Evolutionary conservation across 1,140 invertebrate species (phyloP).

Genomic region (Batillaria attramentaria): DNA sequence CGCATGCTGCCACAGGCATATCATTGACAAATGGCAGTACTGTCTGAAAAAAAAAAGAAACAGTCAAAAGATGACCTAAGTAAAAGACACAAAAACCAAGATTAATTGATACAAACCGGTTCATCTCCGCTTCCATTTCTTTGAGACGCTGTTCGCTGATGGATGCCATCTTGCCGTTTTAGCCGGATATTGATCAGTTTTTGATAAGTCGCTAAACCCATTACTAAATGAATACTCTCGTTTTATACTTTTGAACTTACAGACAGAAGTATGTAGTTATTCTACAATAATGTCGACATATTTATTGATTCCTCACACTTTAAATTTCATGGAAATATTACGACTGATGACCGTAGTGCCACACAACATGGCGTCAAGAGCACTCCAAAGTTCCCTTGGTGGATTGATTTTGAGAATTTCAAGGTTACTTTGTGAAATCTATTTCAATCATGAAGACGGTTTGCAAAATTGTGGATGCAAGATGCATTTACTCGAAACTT

Average conservation of each 20-base stretch:
- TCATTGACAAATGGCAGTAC: too few relatives aligned
- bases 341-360: not conserved
- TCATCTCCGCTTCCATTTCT: conserved; percentile 88
- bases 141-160: conserved; percentile 55
- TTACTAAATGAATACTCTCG: too few relatives aligned
- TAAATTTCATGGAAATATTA: conserved; percentile 1
- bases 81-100: not conserved
- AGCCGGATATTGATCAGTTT: not conserved
- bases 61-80: not conserved
- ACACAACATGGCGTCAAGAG: conserved; percentile 1
- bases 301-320: not conserved
- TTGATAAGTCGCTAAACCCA: not conserved
- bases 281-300: not conserved
- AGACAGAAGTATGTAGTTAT: not conserved
- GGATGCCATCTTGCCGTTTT: conserved; percentile 50
- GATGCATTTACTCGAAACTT: too few relatives aligned
- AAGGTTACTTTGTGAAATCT: conserved; percentile 15
- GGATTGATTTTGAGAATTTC: not conserved
- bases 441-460: too few relatives aligned
- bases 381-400: not conserved
- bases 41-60: conserved; percentile 10
- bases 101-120: conserved; percentile 74
- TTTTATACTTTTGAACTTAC: not conserved
- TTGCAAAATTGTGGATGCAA: too few relatives aligned
- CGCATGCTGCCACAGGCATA: too few relatives aligned